Conservation (phyloP, 2,888 invertebrate species). For the Saturnia pavonia region DNA sequence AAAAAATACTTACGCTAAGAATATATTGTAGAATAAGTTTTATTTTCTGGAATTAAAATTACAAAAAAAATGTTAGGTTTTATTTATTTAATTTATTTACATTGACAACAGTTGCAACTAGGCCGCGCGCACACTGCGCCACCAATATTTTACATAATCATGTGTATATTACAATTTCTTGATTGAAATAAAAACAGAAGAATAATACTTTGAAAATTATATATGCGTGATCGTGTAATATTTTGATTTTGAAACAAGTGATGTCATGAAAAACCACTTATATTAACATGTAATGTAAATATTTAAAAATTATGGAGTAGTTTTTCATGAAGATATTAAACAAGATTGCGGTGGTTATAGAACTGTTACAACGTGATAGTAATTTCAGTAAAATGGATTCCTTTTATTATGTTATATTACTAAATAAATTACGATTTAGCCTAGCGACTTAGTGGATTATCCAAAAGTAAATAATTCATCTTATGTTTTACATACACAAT, state of each 20-base stretch:
- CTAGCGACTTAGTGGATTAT: too few species aligned
- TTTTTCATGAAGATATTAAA: conserved; percentile 12
- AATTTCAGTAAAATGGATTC: neutral
- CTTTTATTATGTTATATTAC: neutral
- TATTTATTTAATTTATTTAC: conserved; percentile 50
- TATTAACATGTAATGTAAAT: conserved; percentile 1
- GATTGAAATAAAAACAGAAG: neutral
- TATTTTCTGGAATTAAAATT: conserved; percentile 15
- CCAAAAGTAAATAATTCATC: neutral
- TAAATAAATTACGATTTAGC: too few species aligned
- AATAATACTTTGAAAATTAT: neutral
- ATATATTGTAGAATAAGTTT: neutral
- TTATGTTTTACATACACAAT: neutral
- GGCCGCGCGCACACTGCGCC: conserved; percentile 68
- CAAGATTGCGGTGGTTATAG: neutral
- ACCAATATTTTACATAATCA: conserved; percentile 43
- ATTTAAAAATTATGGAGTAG: neutral
- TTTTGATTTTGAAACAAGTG: neutral
- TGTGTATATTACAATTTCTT: neutral
- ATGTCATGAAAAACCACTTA: conserved; percentile 6
- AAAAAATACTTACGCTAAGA: neutral
- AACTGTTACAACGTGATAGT: neutral
- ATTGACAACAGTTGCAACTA: conserved; percentile 71
- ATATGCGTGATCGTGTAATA: conserved; percentile 14
- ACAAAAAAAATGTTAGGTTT: conserved; percentile 38